phyloP scores from a whole-genome alignment of 1,140 invertebrate genomes.

The Lycorma delicatula region DNA sequence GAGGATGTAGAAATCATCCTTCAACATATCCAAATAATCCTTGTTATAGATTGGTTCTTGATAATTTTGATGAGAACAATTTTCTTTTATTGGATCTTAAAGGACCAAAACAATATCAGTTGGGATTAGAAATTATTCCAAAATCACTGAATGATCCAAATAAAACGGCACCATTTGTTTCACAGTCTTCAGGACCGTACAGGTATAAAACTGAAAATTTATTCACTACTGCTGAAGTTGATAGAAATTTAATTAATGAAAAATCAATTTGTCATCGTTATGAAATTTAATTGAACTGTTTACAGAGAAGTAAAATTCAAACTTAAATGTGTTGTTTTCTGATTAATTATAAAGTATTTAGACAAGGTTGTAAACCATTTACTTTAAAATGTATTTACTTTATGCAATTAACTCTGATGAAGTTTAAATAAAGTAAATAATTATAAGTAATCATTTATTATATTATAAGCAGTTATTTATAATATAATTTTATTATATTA shows the following conservation, averaged over 20 bases:
- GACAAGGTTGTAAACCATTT: neutral
- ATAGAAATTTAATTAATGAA: neutral
- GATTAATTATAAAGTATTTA: slow-evolving; percentile 72
- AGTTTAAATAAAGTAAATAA: too few relatives aligned
- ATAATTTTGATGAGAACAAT: slow-evolving; percentile 56
- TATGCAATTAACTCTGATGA: too few relatives aligned
- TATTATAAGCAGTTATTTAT: too few relatives aligned
- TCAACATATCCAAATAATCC: slow-evolving; percentile 76
- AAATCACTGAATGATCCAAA: slow-evolving; percentile 54
- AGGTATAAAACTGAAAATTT: slow-evolving; percentile 46
- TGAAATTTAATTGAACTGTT: neutral
- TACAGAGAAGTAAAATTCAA: neutral
- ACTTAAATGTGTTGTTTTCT: slow-evolving; percentile 1
- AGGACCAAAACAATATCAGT: slow-evolving; percentile 82
- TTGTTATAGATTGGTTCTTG: slow-evolving; percentile 60
- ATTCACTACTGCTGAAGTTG: neutral
- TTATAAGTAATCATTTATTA: too few relatives aligned
- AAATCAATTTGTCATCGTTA: neutral
- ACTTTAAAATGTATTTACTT: neutral
- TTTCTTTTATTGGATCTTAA: slow-evolving; percentile 74
- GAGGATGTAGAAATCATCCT: slow-evolving; percentile 82
- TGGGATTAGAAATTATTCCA: slow-evolving; percentile 79
- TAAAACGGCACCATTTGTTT: slow-evolving; percentile 60
- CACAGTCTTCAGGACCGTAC: slow-evolving; percentile 69
- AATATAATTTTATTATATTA: too few relatives aligned